Base-by-base conservation (phyloP, 2,113 vertebrate genomes). In the Daubentonia madagascariensis region DNA sequence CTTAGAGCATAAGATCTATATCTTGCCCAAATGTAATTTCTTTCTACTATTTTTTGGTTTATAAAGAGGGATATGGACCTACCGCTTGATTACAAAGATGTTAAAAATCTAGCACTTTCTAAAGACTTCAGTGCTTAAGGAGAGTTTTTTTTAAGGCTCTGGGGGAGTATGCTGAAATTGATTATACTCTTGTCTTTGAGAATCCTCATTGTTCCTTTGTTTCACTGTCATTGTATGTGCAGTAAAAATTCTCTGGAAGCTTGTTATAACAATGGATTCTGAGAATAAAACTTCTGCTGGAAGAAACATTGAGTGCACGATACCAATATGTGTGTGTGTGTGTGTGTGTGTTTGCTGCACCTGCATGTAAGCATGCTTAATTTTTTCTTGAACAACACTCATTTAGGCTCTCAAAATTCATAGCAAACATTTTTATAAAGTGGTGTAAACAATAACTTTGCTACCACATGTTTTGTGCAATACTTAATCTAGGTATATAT, bases 141-240 rank as follows among this genome's bases (percentile, higher is more conserved):
- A 28, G 25, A 25, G 16, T 12, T 20, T 50, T 79, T 94, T 91
- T 73, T 63, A 17, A 22, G 57, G 28, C 43, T 85, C 72, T 65
- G 76, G 45, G 81, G 83, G 59, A 79, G 75, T 63, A 14, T 9
- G 61, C 35, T 78, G 85, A 93, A 81, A 40, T 30, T 90, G 91
- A 85, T 96, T 91, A 68, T 70, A 80, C 30, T 50, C 70, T 91
- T 95, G 54, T 37, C 88, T 92, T 50, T 75, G 76, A 92, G 85
- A 90, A 52, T 59, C 57, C n/a, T 61, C 6, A 5, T 14, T 40
- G 59, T 54, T 65, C 93, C n/a, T 97, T 97, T 98, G 96, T 97
- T 94, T 92, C 85, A 52, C 7, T 52, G 88, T n/a, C 80, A n/a
- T 37, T 88, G 85, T 65, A 37, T 65, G 8, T 10, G 48, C 68